Base-by-base conservation (phyloP, 2,888 invertebrate genomes). In the Furcula furcula region DNA sequence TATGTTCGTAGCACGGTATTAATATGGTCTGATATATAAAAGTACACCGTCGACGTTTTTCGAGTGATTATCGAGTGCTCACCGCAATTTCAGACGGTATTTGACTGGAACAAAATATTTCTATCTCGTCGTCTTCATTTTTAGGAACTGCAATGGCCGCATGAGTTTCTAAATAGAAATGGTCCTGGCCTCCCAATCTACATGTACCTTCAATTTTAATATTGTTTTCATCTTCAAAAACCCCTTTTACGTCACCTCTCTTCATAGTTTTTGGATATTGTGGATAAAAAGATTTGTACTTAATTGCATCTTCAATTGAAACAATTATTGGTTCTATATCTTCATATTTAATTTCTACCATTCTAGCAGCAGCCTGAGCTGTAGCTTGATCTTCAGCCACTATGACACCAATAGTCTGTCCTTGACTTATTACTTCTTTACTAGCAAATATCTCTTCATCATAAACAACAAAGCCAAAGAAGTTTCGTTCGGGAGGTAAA, bases 101-200 rank as follows among this genome's bases (percentile, higher is more conserved):
- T 76, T 98, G 98, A 4, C 95, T 94, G 0, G 97, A 94, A 48
- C 93, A 92, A 64, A 94, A 93, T 30, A 98, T 77, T 70, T 97
- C 97, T 39, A 98, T 76, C 77, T 98, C 98, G 46, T 95, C 93
- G 38, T 93, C 93, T 71, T 95, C 95, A 55, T 91, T 92, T 53
- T 92, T 93, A 0, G 95, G 95, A 26, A 94, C 81, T 0, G 91
- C 95, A 39, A 94, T 80, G 1, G 92, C 82, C 0, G 92, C 92
- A 44, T 95, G 92, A 0, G 98, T 97, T 81, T 99, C 99, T 56
- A 99, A 85, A 79, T 98, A 99, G 77, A 99, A 98, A 74, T 99
- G 99, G 70, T 98, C 98, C 78, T 99, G 98, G 0, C 96, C 97
- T 7, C 97, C 97, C 64, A 95, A 94, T 37, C 93, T 89, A 49